Evolutionary conservation across 2,888 invertebrate species (phyloP).

Genomic region (Brachypterus glaber): DNA sequence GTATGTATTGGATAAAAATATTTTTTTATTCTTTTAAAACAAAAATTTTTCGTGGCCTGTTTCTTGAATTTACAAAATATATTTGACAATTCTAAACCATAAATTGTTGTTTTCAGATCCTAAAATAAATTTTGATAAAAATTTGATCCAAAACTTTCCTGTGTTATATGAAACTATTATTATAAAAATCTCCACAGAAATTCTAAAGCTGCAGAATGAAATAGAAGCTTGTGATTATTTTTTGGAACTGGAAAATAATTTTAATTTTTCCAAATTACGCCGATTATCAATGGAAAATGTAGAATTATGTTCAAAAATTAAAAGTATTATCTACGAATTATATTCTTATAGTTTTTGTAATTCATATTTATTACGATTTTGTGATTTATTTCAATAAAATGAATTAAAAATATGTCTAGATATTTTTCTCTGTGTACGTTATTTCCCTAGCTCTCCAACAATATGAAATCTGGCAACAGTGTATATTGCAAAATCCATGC

Average conservation of each 20-base stretch:
- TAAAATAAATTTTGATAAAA: conserved; percentile 2
- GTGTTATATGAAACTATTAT: conserved; percentile 19
- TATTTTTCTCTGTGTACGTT: neutral
- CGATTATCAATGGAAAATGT: conserved; percentile 14
- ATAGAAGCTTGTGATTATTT: conserved; percentile 16
- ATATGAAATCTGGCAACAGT: no score
- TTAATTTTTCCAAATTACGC: conserved; percentile 15
- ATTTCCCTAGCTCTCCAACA: no score
- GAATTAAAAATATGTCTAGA: neutral
- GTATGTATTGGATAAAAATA: no score
- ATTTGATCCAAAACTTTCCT: conserved; percentile 14
- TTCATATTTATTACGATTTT: conserved; percentile 18
- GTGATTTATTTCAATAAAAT: conserved; percentile 11
- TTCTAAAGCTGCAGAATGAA: conserved; percentile 12
- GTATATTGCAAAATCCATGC: no score
- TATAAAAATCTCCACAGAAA: conserved; percentile 14
- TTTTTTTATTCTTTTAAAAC: no score
- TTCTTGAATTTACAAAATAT: conserved; percentile 1
- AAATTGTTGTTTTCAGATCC: conserved; percentile 15
- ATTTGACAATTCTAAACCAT: no score
- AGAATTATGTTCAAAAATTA: conserved; percentile 16
- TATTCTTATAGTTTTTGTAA: conserved; percentile 22
- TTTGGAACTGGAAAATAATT: conserved; percentile 13
- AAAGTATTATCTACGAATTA: conserved; percentile 18
- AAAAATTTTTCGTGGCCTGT: no score